Conservation (phyloP, 2,797 vertebrate genomes). For the Myoxocephalus aenaeus region DNA sequence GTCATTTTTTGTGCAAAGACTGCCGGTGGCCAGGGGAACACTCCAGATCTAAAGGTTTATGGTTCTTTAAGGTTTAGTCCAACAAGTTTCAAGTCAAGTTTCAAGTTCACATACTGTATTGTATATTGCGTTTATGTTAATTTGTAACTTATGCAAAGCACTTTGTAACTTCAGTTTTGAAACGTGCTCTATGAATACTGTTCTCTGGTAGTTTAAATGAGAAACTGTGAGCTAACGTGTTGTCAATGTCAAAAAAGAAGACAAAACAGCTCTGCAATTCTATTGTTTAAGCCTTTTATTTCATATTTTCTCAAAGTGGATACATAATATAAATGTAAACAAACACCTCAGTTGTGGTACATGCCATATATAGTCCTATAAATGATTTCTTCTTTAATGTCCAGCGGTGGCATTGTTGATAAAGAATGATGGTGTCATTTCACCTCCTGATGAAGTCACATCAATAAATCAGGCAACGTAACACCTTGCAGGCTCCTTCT, state of each 20-base stretch:
- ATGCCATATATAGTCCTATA: conserved; percentile 18
- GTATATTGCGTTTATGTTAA: background rate
- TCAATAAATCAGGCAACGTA: conserved; percentile 68
- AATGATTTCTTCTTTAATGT: conserved; percentile 44
- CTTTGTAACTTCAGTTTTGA: background rate
- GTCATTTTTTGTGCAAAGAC: background rate
- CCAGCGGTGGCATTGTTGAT: conserved; percentile 40
- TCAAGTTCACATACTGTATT: no score
- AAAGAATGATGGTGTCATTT: conserved; percentile 61
- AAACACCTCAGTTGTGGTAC: background rate
- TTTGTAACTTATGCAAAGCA: no score
- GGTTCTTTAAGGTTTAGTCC: background rate
- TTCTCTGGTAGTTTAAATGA: background rate
- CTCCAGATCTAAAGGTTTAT: background rate
- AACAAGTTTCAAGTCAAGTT: no score
- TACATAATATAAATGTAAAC: background rate
- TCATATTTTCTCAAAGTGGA: background rate
- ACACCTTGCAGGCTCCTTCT: conserved; percentile 47
- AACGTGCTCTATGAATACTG: background rate
- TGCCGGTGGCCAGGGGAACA: background rate
- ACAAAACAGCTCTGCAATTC: background rate
- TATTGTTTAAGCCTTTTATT: background rate
- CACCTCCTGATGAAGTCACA: conserved; percentile 65
- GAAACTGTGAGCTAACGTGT: background rate
- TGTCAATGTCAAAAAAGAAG: background rate